phyloP scores from a whole-genome alignment of 1,140 invertebrate species.

The Drusus annulatus region DNA sequence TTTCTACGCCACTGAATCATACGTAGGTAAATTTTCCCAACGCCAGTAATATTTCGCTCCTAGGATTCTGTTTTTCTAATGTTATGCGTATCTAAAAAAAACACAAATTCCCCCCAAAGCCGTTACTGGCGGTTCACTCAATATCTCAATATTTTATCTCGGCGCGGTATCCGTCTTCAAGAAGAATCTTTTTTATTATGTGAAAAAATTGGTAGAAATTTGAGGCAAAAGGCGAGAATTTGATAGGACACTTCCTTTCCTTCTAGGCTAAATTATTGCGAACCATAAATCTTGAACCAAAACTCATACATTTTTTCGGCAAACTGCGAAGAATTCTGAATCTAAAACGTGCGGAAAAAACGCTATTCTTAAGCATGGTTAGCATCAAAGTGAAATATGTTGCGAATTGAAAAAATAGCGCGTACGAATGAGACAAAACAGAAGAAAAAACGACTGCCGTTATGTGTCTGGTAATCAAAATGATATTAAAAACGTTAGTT shows the following conservation, averaged over 20 bases:
- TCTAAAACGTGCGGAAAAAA: not conserved
- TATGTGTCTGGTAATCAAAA: too few relatives aligned
- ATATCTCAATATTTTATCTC: constrained; percentile 10
- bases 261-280: constrained; percentile 33
- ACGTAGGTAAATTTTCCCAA: too few relatives aligned
- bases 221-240: constrained; percentile 34
- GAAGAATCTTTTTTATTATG: constrained; percentile 7
- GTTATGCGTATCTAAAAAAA: too few relatives aligned
- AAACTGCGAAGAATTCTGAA: not conserved
- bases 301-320: constrained; percentile 18
- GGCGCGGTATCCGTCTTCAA: not conserved
- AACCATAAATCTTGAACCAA: constrained; percentile 33
- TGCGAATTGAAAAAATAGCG: too few relatives aligned
- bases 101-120: too few relatives aligned
- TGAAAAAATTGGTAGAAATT: constrained; percentile 31
- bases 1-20: too few relatives aligned
- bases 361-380: not conserved
- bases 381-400: not conserved
- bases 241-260: constrained; percentile 34
- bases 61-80: too few relatives aligned
- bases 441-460: too few relatives aligned
- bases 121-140: not conserved
- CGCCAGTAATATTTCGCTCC: too few relatives aligned
- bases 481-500: too few relatives aligned
- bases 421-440: too few relatives aligned